Conservation (phyloP, 2,113 vertebrate genomes). For the Emydura subglobosa region DNA sequence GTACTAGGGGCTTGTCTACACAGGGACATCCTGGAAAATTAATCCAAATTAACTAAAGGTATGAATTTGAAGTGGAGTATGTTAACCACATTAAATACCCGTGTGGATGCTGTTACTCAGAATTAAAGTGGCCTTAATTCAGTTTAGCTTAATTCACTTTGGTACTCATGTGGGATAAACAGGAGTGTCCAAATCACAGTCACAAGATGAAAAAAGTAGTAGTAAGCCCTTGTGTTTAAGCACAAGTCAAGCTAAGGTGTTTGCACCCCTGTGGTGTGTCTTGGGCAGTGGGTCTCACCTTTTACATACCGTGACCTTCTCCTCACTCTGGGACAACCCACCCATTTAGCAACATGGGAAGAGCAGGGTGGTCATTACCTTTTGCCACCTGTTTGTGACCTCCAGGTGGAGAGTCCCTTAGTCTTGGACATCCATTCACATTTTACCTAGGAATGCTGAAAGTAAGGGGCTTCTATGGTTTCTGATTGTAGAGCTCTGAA, state of each 20-base stretch:
- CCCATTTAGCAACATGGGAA: not conserved
- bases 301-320: not conserved
- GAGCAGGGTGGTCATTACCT: not conserved
- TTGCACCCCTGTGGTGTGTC: not conserved
- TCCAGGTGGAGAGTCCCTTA: not conserved
- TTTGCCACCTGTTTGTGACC: not conserved
- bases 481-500: constrained; percentile 5
- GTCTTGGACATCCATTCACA: not conserved
- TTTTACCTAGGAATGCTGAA: not conserved
- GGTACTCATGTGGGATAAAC: not conserved
- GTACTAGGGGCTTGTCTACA: not conserved
- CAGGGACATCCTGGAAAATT: not conserved
- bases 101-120: not conserved
- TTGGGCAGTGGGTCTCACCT: not conserved
- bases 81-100: not conserved
- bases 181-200: not conserved
- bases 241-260: not conserved
- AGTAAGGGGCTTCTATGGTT: not conserved
- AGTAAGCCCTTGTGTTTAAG: not conserved
- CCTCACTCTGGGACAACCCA: not conserved
- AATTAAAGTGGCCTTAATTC: not conserved
- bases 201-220: not conserved
- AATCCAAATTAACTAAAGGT: not conserved
- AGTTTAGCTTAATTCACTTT: not conserved
- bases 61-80: not conserved